Percentiles rank a stretch among this genome's conserved stretches.
phyloP scores from a whole-genome alignment of 2,888 invertebrate species.

The Melanargia galathea region DNA sequence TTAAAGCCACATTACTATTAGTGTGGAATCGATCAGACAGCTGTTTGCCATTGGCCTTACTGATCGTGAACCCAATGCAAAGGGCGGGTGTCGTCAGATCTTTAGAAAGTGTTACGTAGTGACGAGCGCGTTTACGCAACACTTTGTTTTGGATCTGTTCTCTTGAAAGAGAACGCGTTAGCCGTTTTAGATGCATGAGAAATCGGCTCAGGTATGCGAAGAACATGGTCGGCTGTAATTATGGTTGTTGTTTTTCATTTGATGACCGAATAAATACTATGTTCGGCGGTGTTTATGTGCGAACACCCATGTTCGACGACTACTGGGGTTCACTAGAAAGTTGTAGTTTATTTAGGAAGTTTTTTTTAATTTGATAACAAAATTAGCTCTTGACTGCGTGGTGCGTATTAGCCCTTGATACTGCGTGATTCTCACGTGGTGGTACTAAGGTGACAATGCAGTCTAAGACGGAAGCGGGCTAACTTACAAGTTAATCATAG shows the following conservation, averaged over 20 bases:
- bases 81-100: neutral
- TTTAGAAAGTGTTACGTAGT: conserved; percentile 12
- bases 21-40: neutral
- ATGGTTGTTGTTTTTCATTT: conserved; percentile 3
- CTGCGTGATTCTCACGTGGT: no score
- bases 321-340: no score
- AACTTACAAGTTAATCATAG: no score
- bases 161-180: conserved; percentile 14
- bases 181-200: conserved; percentile 16
- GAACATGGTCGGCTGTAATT: conserved; percentile 6
- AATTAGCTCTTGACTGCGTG: no score
- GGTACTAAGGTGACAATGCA: no score
- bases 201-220: conserved; percentile 16
- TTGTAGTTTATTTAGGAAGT: no score
- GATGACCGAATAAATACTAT: neutral
- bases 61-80: conserved; percentile 4
- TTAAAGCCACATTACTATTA: neutral
- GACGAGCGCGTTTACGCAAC: conserved; percentile 7
- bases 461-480: no score
- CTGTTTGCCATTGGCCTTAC: conserved; percentile 3
- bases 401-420: no score
- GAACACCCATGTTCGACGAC: no score
- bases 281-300: neutral
- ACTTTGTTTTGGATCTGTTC: conserved; percentile 13
- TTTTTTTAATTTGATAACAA: no score